These are phyloP conservation scores for Araneus ventricosus DNA, from an alignment of 1,140 invertebrate species.

Conservation along the genomic window DNA sequence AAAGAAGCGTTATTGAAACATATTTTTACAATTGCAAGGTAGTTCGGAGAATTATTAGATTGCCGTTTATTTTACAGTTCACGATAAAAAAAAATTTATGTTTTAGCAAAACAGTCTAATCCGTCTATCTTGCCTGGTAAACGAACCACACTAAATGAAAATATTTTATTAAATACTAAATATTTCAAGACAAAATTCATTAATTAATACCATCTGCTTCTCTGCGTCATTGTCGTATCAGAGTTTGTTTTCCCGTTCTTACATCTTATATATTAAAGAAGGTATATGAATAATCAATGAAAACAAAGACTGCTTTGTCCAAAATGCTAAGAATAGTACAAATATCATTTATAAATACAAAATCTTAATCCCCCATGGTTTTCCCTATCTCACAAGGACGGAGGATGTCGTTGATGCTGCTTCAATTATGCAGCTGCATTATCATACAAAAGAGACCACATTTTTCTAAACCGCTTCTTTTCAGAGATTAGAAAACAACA, in stretches of 20 bases:
- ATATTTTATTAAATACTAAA: too few relatives aligned
- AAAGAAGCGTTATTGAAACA: too few relatives aligned
- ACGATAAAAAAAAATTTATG: too few relatives aligned
- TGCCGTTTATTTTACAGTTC: too few relatives aligned
- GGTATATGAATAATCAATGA: not conserved
- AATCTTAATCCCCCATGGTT: not conserved
- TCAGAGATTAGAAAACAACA: not conserved
- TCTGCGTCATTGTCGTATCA: not conserved
- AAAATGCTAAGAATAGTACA: not conserved
- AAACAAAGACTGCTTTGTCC: not conserved
- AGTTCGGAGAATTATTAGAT: too few relatives aligned
- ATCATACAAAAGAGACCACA: conserved; percentile 24
- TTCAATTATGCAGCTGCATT: conserved; percentile 23
- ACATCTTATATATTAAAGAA: conserved; percentile 14
- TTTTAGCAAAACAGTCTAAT: too few relatives aligned
- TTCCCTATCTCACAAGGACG: not conserved
- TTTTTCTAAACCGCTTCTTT: conserved; percentile 6
- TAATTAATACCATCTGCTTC: not conserved
- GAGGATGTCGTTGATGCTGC: not conserved
- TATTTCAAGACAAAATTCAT: not conserved
- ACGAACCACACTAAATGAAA: too few relatives aligned
- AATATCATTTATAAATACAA: not conserved
- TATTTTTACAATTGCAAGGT: too few relatives aligned
- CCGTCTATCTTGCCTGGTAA: too few relatives aligned
- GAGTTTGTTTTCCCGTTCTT: not conserved